These are phyloP conservation scores for Austrofundulus limnaeus DNA, from an alignment of 2,113 vertebrate species.

Conservation along the genomic window DNA sequence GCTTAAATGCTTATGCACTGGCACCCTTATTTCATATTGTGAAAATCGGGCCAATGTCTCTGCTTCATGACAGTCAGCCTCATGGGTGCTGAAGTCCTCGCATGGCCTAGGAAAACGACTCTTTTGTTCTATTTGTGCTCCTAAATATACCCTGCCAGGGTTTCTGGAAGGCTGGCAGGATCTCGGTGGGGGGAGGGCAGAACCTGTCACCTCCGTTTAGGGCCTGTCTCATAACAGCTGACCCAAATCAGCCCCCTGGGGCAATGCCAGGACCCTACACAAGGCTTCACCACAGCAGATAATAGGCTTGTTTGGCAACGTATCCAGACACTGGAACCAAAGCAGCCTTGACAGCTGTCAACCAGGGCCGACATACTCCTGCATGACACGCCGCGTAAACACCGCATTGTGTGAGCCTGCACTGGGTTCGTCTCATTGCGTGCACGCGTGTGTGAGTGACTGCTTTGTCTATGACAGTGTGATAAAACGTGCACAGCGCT, in stretches of 20 bases:
- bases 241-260: constrained; percentile 66
- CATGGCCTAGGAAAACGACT: constrained; percentile 27
- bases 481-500: constrained; percentile 23
- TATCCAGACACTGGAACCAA: constrained; percentile 63
- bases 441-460: not conserved
- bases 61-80: constrained; percentile 6
- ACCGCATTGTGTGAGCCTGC: not conserved
- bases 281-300: constrained; percentile 44
- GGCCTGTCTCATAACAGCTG: constrained; percentile 52
- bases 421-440: not conserved
- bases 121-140: constrained; percentile 52
- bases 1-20: too few species aligned
- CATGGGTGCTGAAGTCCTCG: constrained; percentile 11
- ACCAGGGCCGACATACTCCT: constrained; percentile 52
- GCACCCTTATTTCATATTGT: not conserved
- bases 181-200: constrained; percentile 51
- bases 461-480: constrained; percentile 4
- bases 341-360: constrained; percentile 79
- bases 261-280: constrained; percentile 28
- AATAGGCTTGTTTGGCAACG: constrained; percentile 72
- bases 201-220: constrained; percentile 74
- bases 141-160: constrained; percentile 30
- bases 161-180: constrained; percentile 37
- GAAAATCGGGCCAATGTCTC: constrained; percentile 21
- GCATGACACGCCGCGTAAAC: constrained; percentile 32